Base-by-base conservation (phyloP, 2,797 vertebrate species). In the Miichthys miiuy region DNA sequence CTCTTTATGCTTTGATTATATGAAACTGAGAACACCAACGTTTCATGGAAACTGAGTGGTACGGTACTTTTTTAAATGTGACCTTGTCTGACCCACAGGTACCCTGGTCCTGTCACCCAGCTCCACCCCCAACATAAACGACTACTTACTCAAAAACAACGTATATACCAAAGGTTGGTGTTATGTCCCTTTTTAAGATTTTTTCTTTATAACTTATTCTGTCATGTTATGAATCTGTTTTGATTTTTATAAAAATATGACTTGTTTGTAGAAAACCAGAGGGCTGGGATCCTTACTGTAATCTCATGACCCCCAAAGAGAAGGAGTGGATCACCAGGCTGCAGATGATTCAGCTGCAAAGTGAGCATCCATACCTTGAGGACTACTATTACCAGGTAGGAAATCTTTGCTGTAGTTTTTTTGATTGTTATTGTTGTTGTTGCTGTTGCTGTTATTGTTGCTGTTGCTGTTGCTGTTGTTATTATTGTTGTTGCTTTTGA, bases 291-390 rank as follows among this genome's bases (percentile, higher is more conserved):
- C 92, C 95, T 20, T 97, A 96, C 38, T 94, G 94, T 44, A 95
- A 95, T 56, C 89, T 99, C 62, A 99, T 99, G 98, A 96, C 96
- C 0, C 81, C 68, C 16, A 97, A 97, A 88, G 98, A 99, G 86
- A 99, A 97, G 92, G 97, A 98, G 68, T 99, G 98, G 98, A 97
- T 99, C 44, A 91, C 96, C 60, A 96, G 96, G 77, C 94, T 99
- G 75, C 96, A 98, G 85, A 99, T 99, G 98, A 97, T 97, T 56
- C 98, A 99, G 92, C 94, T 99, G 79, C 98, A 99, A 92, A 98
- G 97, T 11, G 96, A 99, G 86, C 98, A 97, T 56, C 95, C 96
- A 0, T 94, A 95, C 81, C 91, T 96, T 4, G 97, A 98, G 76
- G 98, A 99, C 73, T 98, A 98, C 80, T 99, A 99, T 80, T 93